Base-by-base conservation (phyloP, 2,797 vertebrate species). In the Eupleurogrammus muticus region DNA sequence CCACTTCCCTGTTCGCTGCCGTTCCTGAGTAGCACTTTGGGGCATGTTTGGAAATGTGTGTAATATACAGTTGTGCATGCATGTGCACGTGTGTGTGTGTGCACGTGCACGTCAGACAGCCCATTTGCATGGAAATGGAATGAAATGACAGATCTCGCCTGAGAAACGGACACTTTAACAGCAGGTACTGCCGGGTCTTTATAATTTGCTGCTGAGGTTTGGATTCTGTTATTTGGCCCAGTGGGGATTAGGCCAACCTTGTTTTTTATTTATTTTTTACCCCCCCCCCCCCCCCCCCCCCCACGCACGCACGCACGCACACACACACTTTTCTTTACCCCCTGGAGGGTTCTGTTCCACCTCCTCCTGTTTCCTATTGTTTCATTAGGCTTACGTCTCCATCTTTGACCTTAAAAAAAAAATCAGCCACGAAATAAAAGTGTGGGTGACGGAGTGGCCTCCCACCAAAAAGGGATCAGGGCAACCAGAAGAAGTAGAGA, bases 71-170 rank as follows among this genome's bases (percentile, higher is more conserved):
- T n/a, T 73, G 32, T 55, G 44, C 35, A 24, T 19, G 24, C 49
- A n/a, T 64, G 32, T 61, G 28, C 23, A 19, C 46, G 28, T 59
- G 20, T 24, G 8, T 55, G 4, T 58, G 32, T 10, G 38, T 44
- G 40, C 16, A 14, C 16, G 66, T 75, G 54, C 49, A 14, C 75
- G 55, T 62, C 63, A 69, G 65, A 77, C 73, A 74, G 66, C 60
- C 59, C 68, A 86, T 92, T 89, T 89, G 75, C 77, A 90, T 88
- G 79, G 84, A 91, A 91, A 90, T 90, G 50, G 85, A 87, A 84
- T 82, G 72, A 84, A 86, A 84, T 82, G 75, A 72, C 68, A 50
- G 20, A 79, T 86, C 66, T 78, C 35, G 69, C 76, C 76, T 75
- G 63, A 73, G 82, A 87, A 85, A 75, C 1, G 1, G 65, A 74